Base-by-base conservation (phyloP, 30 jellyfish, hydroid and myxozoan genomes). In the Chrysaora quinquecirrha region DNA sequence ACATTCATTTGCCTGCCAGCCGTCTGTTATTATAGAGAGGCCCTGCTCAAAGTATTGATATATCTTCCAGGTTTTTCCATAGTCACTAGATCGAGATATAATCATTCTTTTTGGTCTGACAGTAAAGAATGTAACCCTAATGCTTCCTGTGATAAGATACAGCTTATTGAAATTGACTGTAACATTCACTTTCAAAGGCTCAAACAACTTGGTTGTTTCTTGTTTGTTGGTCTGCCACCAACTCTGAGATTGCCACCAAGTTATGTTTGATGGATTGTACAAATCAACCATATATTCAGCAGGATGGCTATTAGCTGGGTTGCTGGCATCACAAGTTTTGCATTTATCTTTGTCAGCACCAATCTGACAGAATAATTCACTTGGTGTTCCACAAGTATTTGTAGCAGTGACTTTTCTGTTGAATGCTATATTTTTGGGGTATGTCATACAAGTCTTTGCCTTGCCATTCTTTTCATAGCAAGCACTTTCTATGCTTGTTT, bases 241-340 rank as follows among this genome's bases (percentile, higher is more conserved):
- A 50, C 83, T 90, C 30, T 82, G 84, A 0, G 96, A 84, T 43
- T 90, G 97, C 97, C 97, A 88, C 97, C 97, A 84, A 0, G 96
- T 78, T 1, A 64, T 71, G 64, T 84, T 83, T 18, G 71, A 20
- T 10, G 94, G 96, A 47, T 79, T 78, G 76, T 83, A 81, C 28
- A 58, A 43, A 73, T 90, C 97, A 58, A 90, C 96, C 87, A 84
- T 79, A 68, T 73, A 29, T 16, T 20, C 18, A 20, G 95, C 95
- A 1, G 97, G 97, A 52, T 90, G 93, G 60, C 96, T 69, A 30
- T 27, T 52, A 48, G 85, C 32, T 16, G 86, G 90, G 62, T 49
- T 52, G 23, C 34, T 56, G 21, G 78, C 84, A 73, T 84, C 84
- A 32, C 97, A 90, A 4, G 75, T 77, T 62, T 75, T 73, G 63